Evolutionary conservation across 2,797 vertebrate species (phyloP), one percentile per base, ranked within the genome.

Genomic region (Peromyscus eremicus): DNA sequence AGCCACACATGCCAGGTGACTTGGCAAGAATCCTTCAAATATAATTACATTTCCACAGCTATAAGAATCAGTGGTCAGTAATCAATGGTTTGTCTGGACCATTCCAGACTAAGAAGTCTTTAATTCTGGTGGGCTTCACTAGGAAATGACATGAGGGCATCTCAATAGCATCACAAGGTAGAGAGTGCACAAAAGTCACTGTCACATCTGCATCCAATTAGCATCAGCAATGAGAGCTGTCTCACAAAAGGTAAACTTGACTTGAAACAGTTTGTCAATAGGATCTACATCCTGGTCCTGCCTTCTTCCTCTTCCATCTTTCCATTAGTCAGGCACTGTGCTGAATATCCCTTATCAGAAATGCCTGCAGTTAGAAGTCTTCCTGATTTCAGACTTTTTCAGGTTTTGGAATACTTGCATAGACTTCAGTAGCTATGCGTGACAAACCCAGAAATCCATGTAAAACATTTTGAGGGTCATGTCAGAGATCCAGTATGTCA

Each of bases 11-110:
- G 68, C 55, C 83, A 82, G 2, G 4, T 93, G 34, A 92, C 25
- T 93, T 91, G 83, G 37, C 19, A 94, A 96, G 94, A 85, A 17
- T 21, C 3, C 5, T 37, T 83, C 68, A 81, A 29, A 66, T 62
- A 71, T 70, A 94, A 81, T 85, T 77, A 79, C 5, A 52, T 76
- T 52, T 87, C 43, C 62, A 46, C 66, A 27, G 29, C 68, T 34
- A 8, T 76, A 86, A 93, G 43, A 68, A 90, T 57, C 62, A 80
- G 25, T 73, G 27, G 14, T 32, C 55, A 70, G 19, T 90, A 57
- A 92, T 70, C 70, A 91, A 73, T 66, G 66, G 13, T 76, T 57
- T 91, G 13, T 52, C 76, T 90, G 34, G 91, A 89, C 37, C 81
- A 62, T 60, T 89, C 64, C 49, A 92, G 23, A 14, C 9, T 80